Evolutionary conservation across 2,797 vertebrate species (phyloP).

Genomic region (Helarctos malayanus): DNA sequence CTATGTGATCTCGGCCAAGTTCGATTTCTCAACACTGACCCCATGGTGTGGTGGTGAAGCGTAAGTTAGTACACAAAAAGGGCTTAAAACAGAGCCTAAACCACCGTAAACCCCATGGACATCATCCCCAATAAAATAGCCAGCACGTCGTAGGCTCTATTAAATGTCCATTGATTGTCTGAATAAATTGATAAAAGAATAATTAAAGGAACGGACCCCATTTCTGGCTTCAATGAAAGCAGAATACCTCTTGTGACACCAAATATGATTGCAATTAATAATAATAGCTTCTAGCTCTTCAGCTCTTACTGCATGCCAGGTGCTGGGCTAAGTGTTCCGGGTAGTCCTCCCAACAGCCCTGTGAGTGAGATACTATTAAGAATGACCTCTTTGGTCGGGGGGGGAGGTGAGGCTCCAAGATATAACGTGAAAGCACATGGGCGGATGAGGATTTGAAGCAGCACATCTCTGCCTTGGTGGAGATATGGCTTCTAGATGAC

Average conservation of each 20-base stretch:
- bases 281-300: constrained; percentile 13
- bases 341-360: not conserved
- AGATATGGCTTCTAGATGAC: not conserved
- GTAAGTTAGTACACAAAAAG: not conserved
- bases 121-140: not conserved
- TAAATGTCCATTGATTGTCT: not conserved
- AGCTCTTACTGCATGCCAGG: not conserved
- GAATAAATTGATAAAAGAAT: not conserved
- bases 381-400: not conserved
- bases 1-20: not conserved
- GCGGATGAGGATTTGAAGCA: not conserved
- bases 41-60: not conserved
- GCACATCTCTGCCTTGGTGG: not conserved
- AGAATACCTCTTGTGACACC: constrained; percentile 44
- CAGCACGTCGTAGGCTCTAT: not conserved
- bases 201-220: not conserved
- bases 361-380: fast-evolving
- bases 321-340: not conserved
- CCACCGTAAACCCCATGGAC: not conserved
- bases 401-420: constrained; percentile 10
- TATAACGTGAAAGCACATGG: not conserved
- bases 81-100: not conserved
- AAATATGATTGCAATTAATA: constrained; percentile 1
- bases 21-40: not conserved
- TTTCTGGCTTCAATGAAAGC: constrained; percentile 36